A percentile compares a stretch with the other conserved stretches of the same genome.
phyloP scores from a whole-genome alignment of 1,140 invertebrate species.

The Pseudomyrmex flavicornis region DNA sequence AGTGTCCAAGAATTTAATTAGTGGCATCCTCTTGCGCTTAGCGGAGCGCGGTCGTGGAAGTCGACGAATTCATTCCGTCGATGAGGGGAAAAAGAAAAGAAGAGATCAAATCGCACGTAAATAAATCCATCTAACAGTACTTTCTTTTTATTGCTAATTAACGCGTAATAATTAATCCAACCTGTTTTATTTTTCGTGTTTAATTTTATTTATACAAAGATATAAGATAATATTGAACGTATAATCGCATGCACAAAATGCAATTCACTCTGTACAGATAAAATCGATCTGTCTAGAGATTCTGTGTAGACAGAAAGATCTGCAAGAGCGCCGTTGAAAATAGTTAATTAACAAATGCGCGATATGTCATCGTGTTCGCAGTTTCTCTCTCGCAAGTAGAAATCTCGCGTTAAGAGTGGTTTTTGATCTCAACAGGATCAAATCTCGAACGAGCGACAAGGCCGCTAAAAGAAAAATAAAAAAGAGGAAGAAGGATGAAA shows the following conservation, averaged over 20 bases:
- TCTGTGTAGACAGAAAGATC: neutral
- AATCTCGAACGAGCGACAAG: neutral
- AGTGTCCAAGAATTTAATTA: slow-evolving; percentile 72
- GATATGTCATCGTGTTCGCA: neutral
- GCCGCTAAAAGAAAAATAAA: neutral
- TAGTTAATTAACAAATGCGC: slow-evolving; percentile 21
- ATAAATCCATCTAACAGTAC: neutral
- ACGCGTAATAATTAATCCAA: neutral
- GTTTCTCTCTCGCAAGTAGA: neutral
- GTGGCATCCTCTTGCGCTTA: slow-evolving; percentile 63
- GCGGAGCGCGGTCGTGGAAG: slow-evolving; percentile 46
- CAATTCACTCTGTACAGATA: neutral
- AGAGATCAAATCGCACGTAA: slow-evolving; percentile 6
- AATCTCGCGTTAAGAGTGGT: neutral
- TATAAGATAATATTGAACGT: neutral
- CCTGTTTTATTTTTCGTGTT: too few species aligned
- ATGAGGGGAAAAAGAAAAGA: neutral
- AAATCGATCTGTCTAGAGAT: slow-evolving; percentile 7
- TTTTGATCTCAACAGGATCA: slow-evolving; percentile 9
- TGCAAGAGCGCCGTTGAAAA: neutral
- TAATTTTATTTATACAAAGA: neutral
- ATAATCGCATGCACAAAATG: neutral
- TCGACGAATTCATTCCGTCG: slow-evolving; percentile 54
- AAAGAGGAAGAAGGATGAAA: neutral
- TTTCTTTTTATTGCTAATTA: neutral